Percentiles rank a stretch among this genome's conserved stretches.
phyloP scores from a whole-genome alignment of 1,140 invertebrate species.

The Alviniconcha marisindica region DNA sequence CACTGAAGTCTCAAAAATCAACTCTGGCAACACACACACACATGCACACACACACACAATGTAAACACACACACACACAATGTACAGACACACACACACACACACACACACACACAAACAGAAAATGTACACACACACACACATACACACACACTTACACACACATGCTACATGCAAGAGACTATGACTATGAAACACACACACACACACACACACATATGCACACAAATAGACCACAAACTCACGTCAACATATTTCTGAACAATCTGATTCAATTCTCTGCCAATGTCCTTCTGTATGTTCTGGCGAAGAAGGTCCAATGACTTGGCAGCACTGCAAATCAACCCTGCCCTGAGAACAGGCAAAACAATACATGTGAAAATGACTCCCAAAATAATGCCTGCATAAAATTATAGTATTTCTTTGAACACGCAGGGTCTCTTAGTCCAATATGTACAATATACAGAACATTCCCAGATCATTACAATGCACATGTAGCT shows the following conservation, averaged over 20 bases:
- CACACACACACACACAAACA: too few relatives aligned
- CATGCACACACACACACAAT: neutral
- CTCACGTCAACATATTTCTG: constrained; percentile 86
- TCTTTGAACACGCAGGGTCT: too few relatives aligned
- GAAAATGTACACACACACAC: too few relatives aligned
- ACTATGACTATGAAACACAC: too few relatives aligned
- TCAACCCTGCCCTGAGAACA: constrained; percentile 62
- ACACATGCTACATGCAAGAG: neutral
- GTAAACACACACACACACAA: neutral
- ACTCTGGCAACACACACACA: neutral
- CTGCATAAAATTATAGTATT: too few relatives aligned
- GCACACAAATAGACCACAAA: neutral
- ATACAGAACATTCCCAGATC: too few relatives aligned
- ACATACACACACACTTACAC: constrained; percentile 14
- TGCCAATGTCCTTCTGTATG: constrained; percentile 85
- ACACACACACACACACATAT: too few relatives aligned
- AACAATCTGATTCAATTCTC: constrained; percentile 86
- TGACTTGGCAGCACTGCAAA: constrained; percentile 82
- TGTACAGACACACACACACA: too few relatives aligned
- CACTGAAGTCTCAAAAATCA: neutral
- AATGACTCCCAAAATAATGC: too few relatives aligned
- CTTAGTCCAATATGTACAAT: too few relatives aligned
- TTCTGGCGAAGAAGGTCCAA: constrained; percentile 85
- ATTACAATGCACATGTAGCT: too few relatives aligned
- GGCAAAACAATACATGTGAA: neutral